Evolutionary conservation across 2,113 vertebrate genomes (phyloP).

Genomic region (Sula dactylatra): DNA sequence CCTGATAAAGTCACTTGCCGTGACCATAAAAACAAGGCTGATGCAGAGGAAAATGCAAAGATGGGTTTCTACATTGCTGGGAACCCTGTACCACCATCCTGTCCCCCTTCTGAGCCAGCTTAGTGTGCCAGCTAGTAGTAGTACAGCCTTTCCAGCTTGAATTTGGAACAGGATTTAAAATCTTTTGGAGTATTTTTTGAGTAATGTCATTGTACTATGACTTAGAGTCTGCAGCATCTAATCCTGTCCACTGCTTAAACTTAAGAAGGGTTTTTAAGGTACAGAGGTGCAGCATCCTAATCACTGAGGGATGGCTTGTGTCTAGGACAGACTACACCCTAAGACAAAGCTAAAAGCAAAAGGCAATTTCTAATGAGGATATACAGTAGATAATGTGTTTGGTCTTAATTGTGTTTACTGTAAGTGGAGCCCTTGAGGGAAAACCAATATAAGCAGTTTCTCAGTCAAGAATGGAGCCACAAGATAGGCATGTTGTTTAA

Average conservation of each 20-base stretch:
- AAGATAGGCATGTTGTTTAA: background rate
- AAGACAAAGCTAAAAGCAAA: constrained; percentile 13
- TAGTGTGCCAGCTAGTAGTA: background rate
- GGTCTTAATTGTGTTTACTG: constrained; percentile 42
- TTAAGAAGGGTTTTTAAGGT: background rate
- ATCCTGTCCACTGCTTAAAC: background rate
- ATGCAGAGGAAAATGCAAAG: background rate
- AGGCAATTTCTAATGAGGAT: background rate
- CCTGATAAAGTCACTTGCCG: background rate
- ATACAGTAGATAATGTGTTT: constrained; percentile 4
- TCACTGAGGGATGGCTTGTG: background rate
- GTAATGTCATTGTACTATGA: background rate
- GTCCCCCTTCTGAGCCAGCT: background rate
- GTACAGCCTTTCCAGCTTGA: background rate
- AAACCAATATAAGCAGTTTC: background rate
- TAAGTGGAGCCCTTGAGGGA: constrained; percentile 30
- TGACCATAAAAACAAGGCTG: background rate
- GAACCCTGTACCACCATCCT: background rate
- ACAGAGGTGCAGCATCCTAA: background rate
- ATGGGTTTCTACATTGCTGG: background rate
- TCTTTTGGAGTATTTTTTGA: background rate
- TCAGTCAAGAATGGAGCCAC: background rate
- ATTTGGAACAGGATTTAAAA: background rate
- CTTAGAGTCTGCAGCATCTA: background rate
- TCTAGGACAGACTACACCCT: background rate